Conservation (phyloP, 1,140 invertebrate species). For the Cyclina sinensis region DNA sequence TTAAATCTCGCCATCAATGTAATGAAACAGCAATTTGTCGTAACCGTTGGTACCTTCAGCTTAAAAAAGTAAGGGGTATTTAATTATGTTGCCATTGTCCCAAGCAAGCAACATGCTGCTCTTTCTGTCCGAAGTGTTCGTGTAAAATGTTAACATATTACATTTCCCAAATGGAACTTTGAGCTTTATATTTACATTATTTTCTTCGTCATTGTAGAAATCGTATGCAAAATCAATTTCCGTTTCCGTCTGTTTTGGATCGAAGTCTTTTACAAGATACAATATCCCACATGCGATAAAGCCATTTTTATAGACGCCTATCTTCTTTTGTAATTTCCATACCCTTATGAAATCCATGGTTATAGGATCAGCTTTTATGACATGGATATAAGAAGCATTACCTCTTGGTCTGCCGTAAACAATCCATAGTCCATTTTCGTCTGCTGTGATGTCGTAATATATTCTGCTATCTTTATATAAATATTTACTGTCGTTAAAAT, state of each 20-base stretch:
- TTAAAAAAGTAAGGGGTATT: slow-evolving; percentile 59
- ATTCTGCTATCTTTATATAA: slow-evolving; percentile 52
- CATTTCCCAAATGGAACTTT: slow-evolving; percentile 41
- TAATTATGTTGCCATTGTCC: slow-evolving; percentile 63
- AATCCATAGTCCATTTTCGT: slow-evolving; percentile 66
- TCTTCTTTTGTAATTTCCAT: slow-evolving; percentile 42
- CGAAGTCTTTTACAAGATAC: slow-evolving; percentile 41
- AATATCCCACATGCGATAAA: slow-evolving; percentile 63
- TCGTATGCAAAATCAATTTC: slow-evolving; percentile 46
- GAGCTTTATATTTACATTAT: slow-evolving; percentile 16
- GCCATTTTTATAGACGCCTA: slow-evolving; percentile 44
- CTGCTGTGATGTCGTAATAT: slow-evolving; percentile 58
- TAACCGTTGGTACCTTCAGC: too few relatives aligned
- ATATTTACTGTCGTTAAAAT: slow-evolving; percentile 57
- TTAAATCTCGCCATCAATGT: too few relatives aligned
- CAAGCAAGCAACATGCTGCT: slow-evolving; percentile 41
- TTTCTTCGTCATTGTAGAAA: slow-evolving; percentile 32
- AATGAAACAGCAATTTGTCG: too few relatives aligned
- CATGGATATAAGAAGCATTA: slow-evolving; percentile 33
- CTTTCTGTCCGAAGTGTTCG: slow-evolving; percentile 31
- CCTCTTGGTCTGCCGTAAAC: slow-evolving; percentile 29
- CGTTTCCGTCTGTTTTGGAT: neutral
- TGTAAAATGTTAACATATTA: slow-evolving; percentile 52
- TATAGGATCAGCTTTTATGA: slow-evolving; percentile 43
- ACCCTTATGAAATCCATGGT: slow-evolving; percentile 35